Base-by-base conservation (phyloP, 1,140 invertebrate genomes). In the Sarcophaga peregrina region DNA sequence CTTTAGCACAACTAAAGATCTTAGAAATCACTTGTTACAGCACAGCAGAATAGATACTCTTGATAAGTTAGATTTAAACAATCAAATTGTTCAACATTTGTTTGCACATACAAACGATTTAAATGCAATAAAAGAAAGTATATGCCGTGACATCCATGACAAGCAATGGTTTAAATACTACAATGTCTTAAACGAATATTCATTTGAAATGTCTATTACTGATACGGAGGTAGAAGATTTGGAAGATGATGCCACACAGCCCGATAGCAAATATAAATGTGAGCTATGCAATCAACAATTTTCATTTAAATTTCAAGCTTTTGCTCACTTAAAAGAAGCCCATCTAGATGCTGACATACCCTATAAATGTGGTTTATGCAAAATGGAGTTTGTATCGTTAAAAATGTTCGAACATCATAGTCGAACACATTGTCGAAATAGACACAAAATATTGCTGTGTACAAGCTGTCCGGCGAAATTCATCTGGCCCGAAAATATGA, bases 401-500 rank as follows among this genome's bases (percentile, higher is more conserved):
- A 83, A 52, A 37, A 80, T 90, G 17, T 84, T 85, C 50, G 83
- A 86, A 8, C 83, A 84, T 37, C 89, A 90, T 80, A 52, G 84
- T 13, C 85, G 81, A 5, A 84, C 82, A 8, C 89, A 90, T 13
- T 90, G 89, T 46, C 48, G 84, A 3, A 87, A 85, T 58, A 82
- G 81, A 20, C 48, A 85, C 0, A 88, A 85, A 74, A 83, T 85
- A 8, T 83, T 85, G 52, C 82, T 78, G 8, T 90, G 89, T 82
- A 54, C 83, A 4, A 84, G 83, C 5, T 90, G 89, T 80, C 88
- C 88, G 0, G 88, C 87, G 0, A 89, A 86, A 83, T 90, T 90
- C 78, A 85, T 88, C 17, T 90, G 88, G 88, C 25, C 74, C 25
- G 85, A 90, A 68, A 90, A 89, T 78, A 83, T 89, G 0, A 81